Evolutionary conservation across 2,113 vertebrate genomes (phyloP).

Genomic region (Fregata magnificens): DNA sequence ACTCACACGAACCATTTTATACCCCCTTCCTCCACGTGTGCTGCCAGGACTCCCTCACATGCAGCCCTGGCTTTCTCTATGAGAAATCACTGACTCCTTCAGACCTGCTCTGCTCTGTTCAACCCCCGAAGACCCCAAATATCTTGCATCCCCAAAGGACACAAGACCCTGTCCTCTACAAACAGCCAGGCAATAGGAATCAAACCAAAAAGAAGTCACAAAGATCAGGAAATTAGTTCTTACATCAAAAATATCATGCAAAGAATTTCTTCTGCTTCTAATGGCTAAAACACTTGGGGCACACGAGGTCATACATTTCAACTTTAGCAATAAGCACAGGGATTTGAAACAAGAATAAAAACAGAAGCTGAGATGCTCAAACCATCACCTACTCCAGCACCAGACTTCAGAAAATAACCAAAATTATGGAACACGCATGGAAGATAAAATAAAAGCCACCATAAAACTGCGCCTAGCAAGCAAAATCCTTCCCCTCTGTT

Average conservation of each 20-base stretch:
- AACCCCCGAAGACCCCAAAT: background rate
- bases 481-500: background rate
- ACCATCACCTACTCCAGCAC: background rate
- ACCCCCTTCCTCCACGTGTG: background rate
- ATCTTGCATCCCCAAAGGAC: background rate
- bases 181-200: background rate
- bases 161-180: background rate
- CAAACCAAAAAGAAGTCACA: background rate
- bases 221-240: background rate
- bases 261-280: background rate
- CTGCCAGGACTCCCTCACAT: background rate
- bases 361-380: background rate
- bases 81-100: background rate
- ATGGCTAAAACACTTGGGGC: background rate
- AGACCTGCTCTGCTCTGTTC: background rate
- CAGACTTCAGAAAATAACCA: background rate
- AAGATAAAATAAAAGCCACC: background rate
- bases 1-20: background rate
- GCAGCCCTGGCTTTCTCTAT: background rate
- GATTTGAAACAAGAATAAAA: background rate
- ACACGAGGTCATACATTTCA: rapidly evolving
- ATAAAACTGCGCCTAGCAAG: background rate
- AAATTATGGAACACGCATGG: rapidly evolving
- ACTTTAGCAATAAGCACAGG: background rate
- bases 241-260: background rate